phyloP scores from a whole-genome alignment of 1,140 invertebrate genomes.

The Grapholita molesta region DNA sequence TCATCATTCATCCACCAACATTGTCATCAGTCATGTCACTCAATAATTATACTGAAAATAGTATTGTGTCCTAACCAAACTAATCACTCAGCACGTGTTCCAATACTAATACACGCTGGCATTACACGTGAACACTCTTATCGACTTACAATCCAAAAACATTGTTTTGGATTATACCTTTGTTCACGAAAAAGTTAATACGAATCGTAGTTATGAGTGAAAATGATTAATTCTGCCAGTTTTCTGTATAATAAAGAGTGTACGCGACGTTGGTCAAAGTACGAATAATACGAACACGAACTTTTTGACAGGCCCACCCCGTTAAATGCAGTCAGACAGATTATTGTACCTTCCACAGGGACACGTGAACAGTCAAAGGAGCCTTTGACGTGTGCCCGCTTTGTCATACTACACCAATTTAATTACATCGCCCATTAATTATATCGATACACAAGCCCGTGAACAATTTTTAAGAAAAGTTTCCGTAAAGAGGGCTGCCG shows the following conservation, averaged over 20 bases:
- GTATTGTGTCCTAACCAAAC: neutral
- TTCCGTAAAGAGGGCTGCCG: conserved; percentile 46
- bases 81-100: neutral
- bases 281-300: conserved; percentile 44
- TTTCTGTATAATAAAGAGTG: no score
- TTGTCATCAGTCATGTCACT: neutral
- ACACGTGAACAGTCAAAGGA: conserved; percentile 57
- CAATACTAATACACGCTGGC: neutral
- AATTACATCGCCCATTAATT: conserved; percentile 18
- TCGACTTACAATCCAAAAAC: conserved; percentile 21
- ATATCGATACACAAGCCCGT: neutral
- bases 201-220: conserved; percentile 40
- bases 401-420: conserved; percentile 31
- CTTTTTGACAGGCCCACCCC: conserved; percentile 47
- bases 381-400: conserved; percentile 42
- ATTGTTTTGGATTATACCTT: conserved; percentile 36
- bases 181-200: conserved; percentile 30
- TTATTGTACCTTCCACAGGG: conserved; percentile 41
- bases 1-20: neutral
- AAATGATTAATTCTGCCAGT: conserved; percentile 45
- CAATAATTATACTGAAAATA: neutral
- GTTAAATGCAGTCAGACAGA: conserved; percentile 48
- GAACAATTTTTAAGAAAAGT: conserved; percentile 19
- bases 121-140: neutral
- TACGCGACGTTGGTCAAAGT: conserved; percentile 52